phyloP scores from a whole-genome alignment of 2,888 invertebrate genomes.

The Gonocerus acuteangulatus region DNA sequence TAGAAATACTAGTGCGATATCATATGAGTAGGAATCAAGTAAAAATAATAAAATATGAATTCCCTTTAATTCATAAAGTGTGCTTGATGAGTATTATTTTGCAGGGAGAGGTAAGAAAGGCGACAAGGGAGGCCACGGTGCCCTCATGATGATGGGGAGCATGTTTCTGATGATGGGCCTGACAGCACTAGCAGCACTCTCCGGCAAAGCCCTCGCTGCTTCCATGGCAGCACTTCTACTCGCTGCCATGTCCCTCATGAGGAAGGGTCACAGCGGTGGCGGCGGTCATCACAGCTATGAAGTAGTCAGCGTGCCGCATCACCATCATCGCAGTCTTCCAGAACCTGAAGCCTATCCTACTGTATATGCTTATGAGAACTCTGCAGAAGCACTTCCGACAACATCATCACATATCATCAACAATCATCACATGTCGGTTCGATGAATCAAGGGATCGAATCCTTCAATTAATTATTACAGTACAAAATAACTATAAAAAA shows the following conservation, averaged over 20 bases:
- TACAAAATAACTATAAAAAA: no score
- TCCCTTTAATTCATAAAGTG: no score
- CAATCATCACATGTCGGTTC: no score
- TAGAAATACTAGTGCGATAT: no score
- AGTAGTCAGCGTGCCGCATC: conserved; percentile 26
- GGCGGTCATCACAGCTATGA: conserved; percentile 30
- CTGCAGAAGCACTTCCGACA: no score
- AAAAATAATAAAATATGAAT: no score
- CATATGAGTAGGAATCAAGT: no score
- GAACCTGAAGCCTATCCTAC: conserved; percentile 5
- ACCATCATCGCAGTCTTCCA: conserved; percentile 26
- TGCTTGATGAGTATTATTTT: neutral
- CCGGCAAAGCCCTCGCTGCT: conserved; percentile 39
- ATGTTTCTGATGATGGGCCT: conserved; percentile 38
- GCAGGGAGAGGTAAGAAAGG: conserved; percentile 27
- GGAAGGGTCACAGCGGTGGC: conserved; percentile 31
- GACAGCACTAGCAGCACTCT: conserved; percentile 39
- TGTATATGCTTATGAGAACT: no score
- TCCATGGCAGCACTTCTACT: conserved; percentile 38
- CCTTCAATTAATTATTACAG: no score
- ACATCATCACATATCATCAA: no score
- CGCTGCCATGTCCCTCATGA: conserved; percentile 37
- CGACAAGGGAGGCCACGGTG: conserved; percentile 14
- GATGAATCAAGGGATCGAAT: no score
- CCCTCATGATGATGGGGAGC: conserved; percentile 38